Evolutionary conservation across 1,140 invertebrate genomes (phyloP), one percentile per base, ranked within the genome.

Genomic region (Argopecten irradians): DNA sequence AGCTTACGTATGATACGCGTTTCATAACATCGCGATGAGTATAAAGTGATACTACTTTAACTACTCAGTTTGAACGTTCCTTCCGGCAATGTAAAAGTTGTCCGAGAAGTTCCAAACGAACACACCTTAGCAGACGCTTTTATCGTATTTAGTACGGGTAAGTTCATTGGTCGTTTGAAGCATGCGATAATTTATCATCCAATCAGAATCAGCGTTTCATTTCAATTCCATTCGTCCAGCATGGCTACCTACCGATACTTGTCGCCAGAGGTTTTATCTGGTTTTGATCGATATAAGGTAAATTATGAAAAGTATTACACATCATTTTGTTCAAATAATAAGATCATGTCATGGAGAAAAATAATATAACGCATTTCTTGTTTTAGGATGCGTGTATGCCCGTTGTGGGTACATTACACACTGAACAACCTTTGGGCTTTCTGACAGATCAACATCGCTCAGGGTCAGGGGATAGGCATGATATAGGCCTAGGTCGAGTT

Each of bases 201-300:
- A 71, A 71, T 71, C 22, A 71, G 28, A 71, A 71, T 71, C n/a
- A 28, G 16, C 55, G 55, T 71, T n/a, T 71, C 16, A 71, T 71
- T 71, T 28, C 1, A 7, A n/a, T 71, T 71, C 28, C 22, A 71
- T 71, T 71, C 84, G 89, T 88, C 41, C 34, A 90, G 41, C 71
- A 94, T 93, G 92, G 93, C 93, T 89, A 91, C 89, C 16, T 90
- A 87, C 87, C 90, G 94, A 84, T 98, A 98, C 95, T 96, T 99
- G 86, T 97, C 96, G 46, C 96, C 96, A 87, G 97, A 98, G 91
- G 97, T 98, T 94, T 96, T 99, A 82, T 96, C 97, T 93, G 98
- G 98, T 83, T 98, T 99, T 95, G 98, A 98, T 95, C 97, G 97
- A 96, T 99, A 99, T 94, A 98, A 98, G 97, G 98, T 98, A 96